Conservation (phyloP, 2,113 vertebrate genomes). For the Artemisiospiza belli region DNA sequence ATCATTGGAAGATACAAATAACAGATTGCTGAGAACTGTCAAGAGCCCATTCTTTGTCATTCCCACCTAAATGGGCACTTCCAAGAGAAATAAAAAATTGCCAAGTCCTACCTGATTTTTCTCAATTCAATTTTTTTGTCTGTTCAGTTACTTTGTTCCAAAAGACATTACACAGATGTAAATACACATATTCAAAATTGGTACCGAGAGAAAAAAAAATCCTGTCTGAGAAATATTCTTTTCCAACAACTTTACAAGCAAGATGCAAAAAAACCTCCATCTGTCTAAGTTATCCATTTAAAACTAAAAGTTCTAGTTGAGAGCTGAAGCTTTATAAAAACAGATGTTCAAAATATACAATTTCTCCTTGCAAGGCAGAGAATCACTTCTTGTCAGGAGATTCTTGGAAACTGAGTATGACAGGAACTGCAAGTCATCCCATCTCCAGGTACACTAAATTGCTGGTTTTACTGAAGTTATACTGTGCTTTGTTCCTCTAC, state of each 20-base stretch:
- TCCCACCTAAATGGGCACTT: background rate
- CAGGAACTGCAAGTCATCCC: constrained; percentile 75
- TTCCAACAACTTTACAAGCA: background rate
- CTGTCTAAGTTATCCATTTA: background rate
- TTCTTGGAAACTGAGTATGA: constrained; percentile 37
- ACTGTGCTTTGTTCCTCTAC: constrained; percentile 66
- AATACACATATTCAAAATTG: background rate
- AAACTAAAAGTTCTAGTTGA: background rate
- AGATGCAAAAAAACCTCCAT: background rate
- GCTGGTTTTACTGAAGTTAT: constrained; percentile 17
- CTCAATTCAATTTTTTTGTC: background rate
- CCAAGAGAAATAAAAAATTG: background rate
- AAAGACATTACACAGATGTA: background rate
- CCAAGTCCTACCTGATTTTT: background rate
- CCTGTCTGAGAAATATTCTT: background rate
- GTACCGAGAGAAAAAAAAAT: background rate
- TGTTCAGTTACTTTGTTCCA: background rate
- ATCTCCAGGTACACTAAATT: constrained; percentile 75
- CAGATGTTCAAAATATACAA: background rate
- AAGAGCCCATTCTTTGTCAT: background rate
- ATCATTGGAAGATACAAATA: background rate
- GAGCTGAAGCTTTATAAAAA: constrained; percentile 25
- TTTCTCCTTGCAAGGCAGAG: constrained; percentile 37
- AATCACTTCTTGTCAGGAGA: constrained; percentile 25
- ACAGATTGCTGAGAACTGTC: background rate